phyloP scores from a whole-genome alignment of 1,140 invertebrate species.

The Papilio polyxenes region DNA sequence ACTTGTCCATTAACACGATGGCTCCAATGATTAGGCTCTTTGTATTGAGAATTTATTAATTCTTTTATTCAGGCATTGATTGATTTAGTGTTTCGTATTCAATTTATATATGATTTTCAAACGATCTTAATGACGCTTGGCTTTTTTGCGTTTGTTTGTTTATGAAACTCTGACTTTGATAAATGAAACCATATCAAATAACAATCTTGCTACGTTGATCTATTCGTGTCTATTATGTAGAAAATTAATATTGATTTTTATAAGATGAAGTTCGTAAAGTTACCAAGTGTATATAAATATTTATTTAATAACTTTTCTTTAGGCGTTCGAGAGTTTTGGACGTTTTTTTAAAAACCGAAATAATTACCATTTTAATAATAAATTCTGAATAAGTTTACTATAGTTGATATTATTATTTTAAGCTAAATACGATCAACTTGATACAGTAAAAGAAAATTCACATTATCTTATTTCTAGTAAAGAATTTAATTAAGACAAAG shows the following conservation, averaged over 20 bases:
- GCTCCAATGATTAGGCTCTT: slow-evolving; percentile 52
- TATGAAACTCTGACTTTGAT: slow-evolving; percentile 39
- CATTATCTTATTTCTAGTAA: not conserved
- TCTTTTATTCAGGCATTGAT: slow-evolving; percentile 54
- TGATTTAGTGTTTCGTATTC: slow-evolving; percentile 43
- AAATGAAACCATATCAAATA: slow-evolving; percentile 29
- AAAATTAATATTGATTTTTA: not conserved
- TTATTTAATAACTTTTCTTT: no score
- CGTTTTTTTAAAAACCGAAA: no score
- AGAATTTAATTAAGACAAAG: slow-evolving; percentile 29
- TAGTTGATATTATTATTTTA: no score
- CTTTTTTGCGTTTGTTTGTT: slow-evolving; percentile 30
- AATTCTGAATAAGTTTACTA: no score
- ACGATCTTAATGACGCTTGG: slow-evolving; percentile 27
- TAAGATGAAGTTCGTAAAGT: not conserved
- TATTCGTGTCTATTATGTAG: not conserved
- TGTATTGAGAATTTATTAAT: slow-evolving; percentile 54
- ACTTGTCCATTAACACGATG: slow-evolving; percentile 56
- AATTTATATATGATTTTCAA: slow-evolving; percentile 30
- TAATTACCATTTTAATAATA: no score
- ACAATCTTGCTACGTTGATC: not conserved
- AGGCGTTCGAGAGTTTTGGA: no score
- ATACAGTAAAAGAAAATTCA: not conserved
- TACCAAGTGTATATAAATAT: no score
- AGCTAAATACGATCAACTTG: not conserved